These are phyloP conservation scores for Pocillopora meandrina DNA, from an alignment of 92 coral and sea anemone genomes.

Conservation along the genomic window DNA sequence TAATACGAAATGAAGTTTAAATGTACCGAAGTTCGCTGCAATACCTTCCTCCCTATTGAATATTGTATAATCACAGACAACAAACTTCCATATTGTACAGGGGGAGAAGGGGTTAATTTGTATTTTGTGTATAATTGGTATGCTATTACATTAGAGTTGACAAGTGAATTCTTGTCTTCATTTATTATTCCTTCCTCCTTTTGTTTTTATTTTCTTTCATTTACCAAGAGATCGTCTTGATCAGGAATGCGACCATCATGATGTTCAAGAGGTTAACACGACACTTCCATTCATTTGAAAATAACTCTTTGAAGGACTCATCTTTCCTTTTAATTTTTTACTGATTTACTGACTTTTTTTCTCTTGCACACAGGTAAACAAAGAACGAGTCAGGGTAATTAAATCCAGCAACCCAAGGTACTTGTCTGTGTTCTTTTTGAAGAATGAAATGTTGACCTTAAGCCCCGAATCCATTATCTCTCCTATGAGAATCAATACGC, in stretches of 20 bases:
- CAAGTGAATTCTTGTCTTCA: neutral
- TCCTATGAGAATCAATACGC: too few species aligned
- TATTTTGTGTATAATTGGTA: too few species aligned
- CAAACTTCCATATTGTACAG: too few species aligned
- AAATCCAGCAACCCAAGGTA: slow-evolving; percentile 89
- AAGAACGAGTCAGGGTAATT: slow-evolving; percentile 72
- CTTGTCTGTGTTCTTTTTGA: neutral
- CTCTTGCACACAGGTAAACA: slow-evolving; percentile 26
- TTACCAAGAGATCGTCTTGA: slow-evolving; percentile 40
- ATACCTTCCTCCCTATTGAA: too few species aligned
- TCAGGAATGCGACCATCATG: slow-evolving; percentile 48
- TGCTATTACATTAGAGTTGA: too few species aligned
- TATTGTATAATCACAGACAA: too few species aligned
- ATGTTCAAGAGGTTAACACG: slow-evolving; percentile 44
- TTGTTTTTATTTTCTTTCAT: neutral
- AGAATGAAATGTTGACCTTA: too few species aligned
- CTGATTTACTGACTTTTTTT: neutral
- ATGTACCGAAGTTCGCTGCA: too few species aligned
- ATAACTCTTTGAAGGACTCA: neutral
- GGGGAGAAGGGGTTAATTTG: too few species aligned
- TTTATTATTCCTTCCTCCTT: neutral
- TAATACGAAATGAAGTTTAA: too few species aligned
- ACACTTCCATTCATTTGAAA: neutral
- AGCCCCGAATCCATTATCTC: too few species aligned
- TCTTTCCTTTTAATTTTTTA: neutral